Percentiles rank a stretch among this genome's conserved stretches.
phyloP scores from a whole-genome alignment of 2,888 invertebrate genomes.

The Protonemura montana region DNA sequence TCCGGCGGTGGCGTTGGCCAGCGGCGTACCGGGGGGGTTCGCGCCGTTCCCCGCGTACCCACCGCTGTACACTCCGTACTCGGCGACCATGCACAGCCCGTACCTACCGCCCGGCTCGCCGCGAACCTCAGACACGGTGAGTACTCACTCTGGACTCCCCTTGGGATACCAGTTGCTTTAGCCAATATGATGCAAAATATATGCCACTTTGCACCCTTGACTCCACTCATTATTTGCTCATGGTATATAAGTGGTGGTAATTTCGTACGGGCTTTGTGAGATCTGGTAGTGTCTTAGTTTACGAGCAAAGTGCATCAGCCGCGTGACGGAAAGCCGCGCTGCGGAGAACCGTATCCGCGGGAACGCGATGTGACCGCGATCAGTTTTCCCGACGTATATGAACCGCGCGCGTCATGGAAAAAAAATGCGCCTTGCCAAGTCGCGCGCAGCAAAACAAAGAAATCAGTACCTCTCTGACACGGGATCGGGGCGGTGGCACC shows the following conservation, averaged over 20 bases:
- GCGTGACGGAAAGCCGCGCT: background rate
- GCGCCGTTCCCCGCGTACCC: conserved; percentile 64
- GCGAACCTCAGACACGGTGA: conserved; percentile 58
- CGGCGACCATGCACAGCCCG: conserved; percentile 72
- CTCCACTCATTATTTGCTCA: no score
- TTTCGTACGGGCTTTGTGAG: no score
- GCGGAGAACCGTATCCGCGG: background rate
- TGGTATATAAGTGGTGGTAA: no score
- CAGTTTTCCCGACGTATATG: background rate
- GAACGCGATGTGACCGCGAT: background rate
- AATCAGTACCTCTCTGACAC: background rate
- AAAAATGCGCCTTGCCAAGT: background rate
- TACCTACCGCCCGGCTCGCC: conserved; percentile 67
- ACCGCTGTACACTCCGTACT: conserved; percentile 81
- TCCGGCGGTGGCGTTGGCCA: conserved; percentile 52
- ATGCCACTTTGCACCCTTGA: no score
- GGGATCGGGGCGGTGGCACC: background rate
- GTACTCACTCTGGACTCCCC: background rate
- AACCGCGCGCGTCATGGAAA: background rate
- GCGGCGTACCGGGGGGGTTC: conserved; percentile 48
- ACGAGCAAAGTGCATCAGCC: background rate
- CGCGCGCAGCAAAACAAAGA: background rate
- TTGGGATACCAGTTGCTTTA: no score
- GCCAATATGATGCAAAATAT: no score
- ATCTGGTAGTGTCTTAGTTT: background rate